phyloP scores from a whole-genome alignment of 1,140 invertebrate genomes.

The Lerema accius region DNA sequence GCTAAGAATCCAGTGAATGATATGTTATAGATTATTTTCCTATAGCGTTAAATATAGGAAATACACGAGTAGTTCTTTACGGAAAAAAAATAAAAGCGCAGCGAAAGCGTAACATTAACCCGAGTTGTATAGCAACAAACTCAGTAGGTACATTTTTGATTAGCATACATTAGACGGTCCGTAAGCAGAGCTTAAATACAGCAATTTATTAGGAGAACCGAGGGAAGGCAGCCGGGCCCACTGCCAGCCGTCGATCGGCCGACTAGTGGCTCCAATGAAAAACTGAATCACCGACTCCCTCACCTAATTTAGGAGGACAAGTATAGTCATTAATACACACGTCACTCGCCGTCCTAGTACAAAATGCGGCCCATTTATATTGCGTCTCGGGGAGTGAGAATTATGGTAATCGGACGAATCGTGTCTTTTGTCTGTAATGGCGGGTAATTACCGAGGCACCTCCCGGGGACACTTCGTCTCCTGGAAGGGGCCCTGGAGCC shows the following conservation, averaged over 20 bases:
- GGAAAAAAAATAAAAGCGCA: too few species aligned
- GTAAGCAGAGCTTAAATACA: constrained; percentile 51
- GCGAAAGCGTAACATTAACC: too few species aligned
- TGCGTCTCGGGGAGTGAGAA: constrained; percentile 69
- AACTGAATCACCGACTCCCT: constrained; percentile 77
- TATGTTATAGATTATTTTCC: too few species aligned
- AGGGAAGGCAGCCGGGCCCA: constrained; percentile 39
- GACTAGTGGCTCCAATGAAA: constrained; percentile 64
- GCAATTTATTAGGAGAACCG: constrained; percentile 49
- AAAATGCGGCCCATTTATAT: constrained; percentile 80
- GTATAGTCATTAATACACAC: constrained; percentile 80
- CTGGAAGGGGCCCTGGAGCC: constrained; percentile 56
- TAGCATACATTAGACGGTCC: constrained; percentile 52
- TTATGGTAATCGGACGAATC: constrained; percentile 80
- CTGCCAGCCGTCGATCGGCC: constrained; percentile 40
- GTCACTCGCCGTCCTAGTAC: constrained; percentile 76
- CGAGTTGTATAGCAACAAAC: constrained; percentile 13
- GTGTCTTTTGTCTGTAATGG: constrained; percentile 82
- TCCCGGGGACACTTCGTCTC: constrained; percentile 71
- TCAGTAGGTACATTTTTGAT: constrained; percentile 37
- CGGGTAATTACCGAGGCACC: constrained; percentile 76
- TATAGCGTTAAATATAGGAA: too few species aligned
- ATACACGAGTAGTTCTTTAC: too few species aligned
- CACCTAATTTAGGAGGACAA: constrained; percentile 81
- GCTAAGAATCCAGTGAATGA: too few species aligned